Evolutionary conservation across 2,888 invertebrate species (phyloP), one percentile per base, ranked within the genome.

Genomic region (Brachyptera risi): DNA sequence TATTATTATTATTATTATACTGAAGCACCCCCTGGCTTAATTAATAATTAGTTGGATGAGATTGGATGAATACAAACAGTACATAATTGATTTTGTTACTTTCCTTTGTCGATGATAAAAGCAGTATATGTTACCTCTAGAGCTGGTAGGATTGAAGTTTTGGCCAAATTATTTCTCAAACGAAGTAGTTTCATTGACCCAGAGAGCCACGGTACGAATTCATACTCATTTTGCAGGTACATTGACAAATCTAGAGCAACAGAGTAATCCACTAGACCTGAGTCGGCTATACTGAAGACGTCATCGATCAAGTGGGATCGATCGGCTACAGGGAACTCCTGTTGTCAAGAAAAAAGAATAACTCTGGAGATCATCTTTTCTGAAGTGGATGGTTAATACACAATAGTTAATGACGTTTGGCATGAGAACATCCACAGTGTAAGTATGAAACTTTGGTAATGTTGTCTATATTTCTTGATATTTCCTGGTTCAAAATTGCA

Each of bases 251-350:
- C 79, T 65, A 96, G 73, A 0, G 92, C 86, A 21, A 83, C 71
- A 0, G 76, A 73, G 70, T 90, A 95, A 1, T 82, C 76, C 4
- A 91, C 70, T 60, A 82, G 78, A 0, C 82, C 81, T 0, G 90
- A 86, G 65, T 84, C 83, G 0, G 95, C 92, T 58, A 96, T 74
- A 31, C 86, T 84, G 73, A 93, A 93, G 0, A 83, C 85, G 70
- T 96, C 96, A 70, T 92, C 87, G 3, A 96, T 66, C 11, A 96
- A 75, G 70, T 90, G 87, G 0, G 91, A 84, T 67, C 90, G 82
- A 72, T 96, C 95, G 0, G 68, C 62, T n/a, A 67, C 66, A 63
- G 66, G 66, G 3, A 71, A 31, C 31, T 31, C 11, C 31, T 31
- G 31, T 31, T 31, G 7, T 5, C 7, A 7, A 11, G 31, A 11